Evolutionary conservation across 1,140 invertebrate species (phyloP), one percentile per base, ranked within the genome.

Genomic region (Leptonema lineaticorne): DNA sequence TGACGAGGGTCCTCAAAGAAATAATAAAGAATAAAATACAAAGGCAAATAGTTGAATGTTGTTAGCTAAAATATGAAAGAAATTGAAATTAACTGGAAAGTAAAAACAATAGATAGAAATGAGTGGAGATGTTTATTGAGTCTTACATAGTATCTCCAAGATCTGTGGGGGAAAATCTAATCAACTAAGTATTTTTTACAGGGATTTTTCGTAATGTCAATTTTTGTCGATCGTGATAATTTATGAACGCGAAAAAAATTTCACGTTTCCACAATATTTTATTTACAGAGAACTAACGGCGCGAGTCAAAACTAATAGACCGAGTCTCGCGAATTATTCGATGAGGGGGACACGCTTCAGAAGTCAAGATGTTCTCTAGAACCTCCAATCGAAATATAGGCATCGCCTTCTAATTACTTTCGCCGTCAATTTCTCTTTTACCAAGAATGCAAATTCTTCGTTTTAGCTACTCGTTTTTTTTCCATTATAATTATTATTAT

Each of bases 341-440:
- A 53, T 26, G 11, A 24, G 24, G 22, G 50, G 22, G 50, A 53
- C 22, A 53, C 50, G 50, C 50, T 53, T 22, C 18, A 53, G 50
- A 24, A 22, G 50, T 48, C 22, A 24, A 50, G 50, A 24, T 53
- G 50, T 48, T 18, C 50, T 53, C 46, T 20, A n/a, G 50, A 53
- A 53, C 50, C 50, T 53, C 50, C 27, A 53, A 53, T 53, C 50
- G 27, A 53, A 53, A 53, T 53, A 53, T 53, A 24, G 50, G 14
- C 37, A 53, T 53, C 22, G 22, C 24, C 18, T 11, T 53, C 57
- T 59, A 37, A 59, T 59, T 59, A 37, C 57, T 30, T 59, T 59
- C 57, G 30, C 28, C 30, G 18, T 22, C 57, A 59, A 59, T 59
- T 59, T 59, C 57, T 59, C 57, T 59, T 59, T 37, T n/a, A 29